These are phyloP conservation scores for Zaprionus taronus DNA, from an alignment of 1,140 invertebrate species.

Conservation along the genomic window DNA sequence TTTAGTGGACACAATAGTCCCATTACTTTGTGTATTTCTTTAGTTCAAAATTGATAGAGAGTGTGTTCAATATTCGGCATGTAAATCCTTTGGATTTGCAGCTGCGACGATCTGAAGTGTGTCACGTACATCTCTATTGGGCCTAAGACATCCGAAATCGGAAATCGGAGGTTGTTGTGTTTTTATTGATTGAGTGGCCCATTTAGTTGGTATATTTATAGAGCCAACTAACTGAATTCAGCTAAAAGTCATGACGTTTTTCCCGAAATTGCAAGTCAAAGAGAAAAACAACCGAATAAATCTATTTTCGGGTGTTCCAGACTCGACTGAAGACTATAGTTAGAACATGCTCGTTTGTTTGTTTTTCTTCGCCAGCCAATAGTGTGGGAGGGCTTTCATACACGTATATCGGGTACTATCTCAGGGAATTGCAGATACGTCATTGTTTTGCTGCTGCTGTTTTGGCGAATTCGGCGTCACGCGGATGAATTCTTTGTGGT, in stretches of 20 bases:
- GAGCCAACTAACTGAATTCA: conserved; percentile 25
- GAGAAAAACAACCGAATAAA: conserved; percentile 29
- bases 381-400: conserved; percentile 37
- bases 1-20: background rate
- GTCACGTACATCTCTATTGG: conserved; percentile 53
- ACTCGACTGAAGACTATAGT: conserved; percentile 48
- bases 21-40: background rate
- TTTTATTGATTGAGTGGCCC: conserved; percentile 57
- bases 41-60: background rate
- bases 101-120: conserved; percentile 60
- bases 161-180: conserved; percentile 13
- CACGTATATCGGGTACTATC: conserved; percentile 23
- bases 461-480: conserved; percentile 69
- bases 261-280: conserved; percentile 64
- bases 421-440: conserved; percentile 49
- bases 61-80: conserved; percentile 11
- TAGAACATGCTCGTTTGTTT: conserved; percentile 58
- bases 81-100: conserved; percentile 5
- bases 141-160: conserved; percentile 47
- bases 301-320: conserved; percentile 45
- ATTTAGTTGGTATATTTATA: conserved; percentile 44
- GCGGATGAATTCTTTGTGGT: conserved; percentile 63
- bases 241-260: conserved; percentile 57
- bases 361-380: conserved; percentile 26
- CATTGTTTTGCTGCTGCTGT: conserved; percentile 56